These are phyloP conservation scores for Sitta europaea DNA, from an alignment of 2,113 vertebrate genomes.

Conservation along the genomic window DNA sequence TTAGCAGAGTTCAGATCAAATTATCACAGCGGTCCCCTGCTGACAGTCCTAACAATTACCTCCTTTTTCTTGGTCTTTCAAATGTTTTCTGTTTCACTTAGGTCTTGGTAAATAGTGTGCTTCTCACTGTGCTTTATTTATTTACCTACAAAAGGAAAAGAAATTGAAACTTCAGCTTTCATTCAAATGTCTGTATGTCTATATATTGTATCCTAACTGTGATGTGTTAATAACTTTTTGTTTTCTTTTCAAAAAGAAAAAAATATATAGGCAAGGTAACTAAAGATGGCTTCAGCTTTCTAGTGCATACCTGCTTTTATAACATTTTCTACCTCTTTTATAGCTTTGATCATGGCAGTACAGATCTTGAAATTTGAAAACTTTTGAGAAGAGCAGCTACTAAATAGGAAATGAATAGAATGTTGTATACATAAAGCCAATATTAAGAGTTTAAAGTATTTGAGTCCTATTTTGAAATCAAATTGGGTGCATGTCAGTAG, in stretches of 20 bases:
- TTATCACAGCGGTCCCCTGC: conserved; percentile 93
- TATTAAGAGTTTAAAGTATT: conserved; percentile 41
- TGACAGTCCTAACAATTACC: conserved; percentile 88
- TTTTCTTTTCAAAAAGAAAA: neutral
- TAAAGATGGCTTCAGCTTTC: conserved; percentile 38
- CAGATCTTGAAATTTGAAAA: neutral
- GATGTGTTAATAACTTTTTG: neutral
- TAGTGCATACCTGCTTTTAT: conserved; percentile 1
- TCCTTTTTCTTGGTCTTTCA: conserved; percentile 77
- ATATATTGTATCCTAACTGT: neutral
- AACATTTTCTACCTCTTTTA: neutral
- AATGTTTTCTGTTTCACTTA: conserved; percentile 90
- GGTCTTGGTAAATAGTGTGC: conserved; percentile 82
- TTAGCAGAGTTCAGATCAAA: conserved; percentile 97
- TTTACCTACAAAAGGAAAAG: conserved; percentile 62
- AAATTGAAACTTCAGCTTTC: neutral
- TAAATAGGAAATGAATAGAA: neutral
- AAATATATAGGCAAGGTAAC: neutral
- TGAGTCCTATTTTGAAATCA: conserved; percentile 34
- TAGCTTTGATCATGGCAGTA: neutral
- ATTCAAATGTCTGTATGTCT: neutral
- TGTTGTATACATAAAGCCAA: neutral
- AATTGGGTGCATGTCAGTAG: conserved; percentile 70
- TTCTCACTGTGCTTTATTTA: conserved; percentile 82
- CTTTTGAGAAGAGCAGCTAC: neutral